phyloP scores from a whole-genome alignment of 2,888 invertebrate genomes.

The Linnaemya tessellans region DNA sequence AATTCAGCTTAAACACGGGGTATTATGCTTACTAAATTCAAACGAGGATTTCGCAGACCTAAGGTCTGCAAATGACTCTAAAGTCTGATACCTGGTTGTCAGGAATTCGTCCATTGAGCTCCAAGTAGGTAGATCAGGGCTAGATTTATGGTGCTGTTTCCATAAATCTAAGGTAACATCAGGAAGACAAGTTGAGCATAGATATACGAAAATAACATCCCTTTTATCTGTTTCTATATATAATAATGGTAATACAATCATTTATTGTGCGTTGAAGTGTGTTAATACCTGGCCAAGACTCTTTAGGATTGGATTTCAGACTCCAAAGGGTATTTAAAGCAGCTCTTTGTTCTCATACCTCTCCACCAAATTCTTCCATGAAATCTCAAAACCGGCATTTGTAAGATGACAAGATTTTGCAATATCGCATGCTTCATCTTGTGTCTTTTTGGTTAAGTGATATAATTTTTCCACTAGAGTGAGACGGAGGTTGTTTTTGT shows the following conservation, averaged over 20 bases:
- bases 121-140: neutral
- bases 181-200: conserved; percentile 8
- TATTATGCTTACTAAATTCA: neutral
- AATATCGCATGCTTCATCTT: too few relatives aligned
- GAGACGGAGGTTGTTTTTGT: conserved; percentile 7
- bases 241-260: neutral
- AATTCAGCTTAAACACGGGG: too few relatives aligned
- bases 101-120: neutral
- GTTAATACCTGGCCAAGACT: neutral
- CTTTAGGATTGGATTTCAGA: neutral
- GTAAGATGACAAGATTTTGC: too few relatives aligned
- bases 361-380: neutral
- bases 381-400: neutral
- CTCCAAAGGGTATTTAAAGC: neutral
- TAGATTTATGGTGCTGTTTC: conserved; percentile 7
- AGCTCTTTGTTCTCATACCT: neutral
- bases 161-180: conserved; percentile 4
- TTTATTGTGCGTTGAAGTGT: conserved; percentile 1
- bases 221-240: conserved; percentile 4
- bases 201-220: conserved; percentile 10
- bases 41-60: conserved; percentile 6
- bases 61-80: conserved; percentile 15
- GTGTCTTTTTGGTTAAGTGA: neutral
- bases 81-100: neutral
- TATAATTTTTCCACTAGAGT: neutral